Evolutionary conservation across 2,888 invertebrate species (phyloP).

Genomic region (Rhabditoides inermis): DNA sequence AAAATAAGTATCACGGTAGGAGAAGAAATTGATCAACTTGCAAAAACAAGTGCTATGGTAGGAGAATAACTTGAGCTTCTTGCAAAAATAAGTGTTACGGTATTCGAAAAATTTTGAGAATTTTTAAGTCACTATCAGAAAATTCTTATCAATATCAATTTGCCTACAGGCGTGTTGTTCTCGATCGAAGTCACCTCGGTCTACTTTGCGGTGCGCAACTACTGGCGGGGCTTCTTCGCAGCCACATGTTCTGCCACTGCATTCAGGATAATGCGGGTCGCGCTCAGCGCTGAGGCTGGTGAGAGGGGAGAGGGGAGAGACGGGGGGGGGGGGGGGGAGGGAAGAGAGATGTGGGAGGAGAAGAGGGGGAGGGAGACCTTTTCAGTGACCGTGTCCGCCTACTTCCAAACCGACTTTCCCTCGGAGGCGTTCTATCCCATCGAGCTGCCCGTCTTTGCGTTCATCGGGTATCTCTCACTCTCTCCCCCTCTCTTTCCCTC

Average conservation of each 20-base stretch:
- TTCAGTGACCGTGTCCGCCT: constrained; percentile 79
- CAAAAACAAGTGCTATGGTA: too few relatives aligned
- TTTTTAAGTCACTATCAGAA: too few relatives aligned
- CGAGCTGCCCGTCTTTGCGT: constrained; percentile 83
- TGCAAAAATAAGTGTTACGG: too few relatives aligned
- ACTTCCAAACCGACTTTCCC: constrained; percentile 67
- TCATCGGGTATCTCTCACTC: constrained; percentile 71
- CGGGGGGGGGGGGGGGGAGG: too few relatives aligned
- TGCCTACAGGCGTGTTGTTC: constrained; percentile 74
- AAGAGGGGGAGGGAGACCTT: too few relatives aligned
- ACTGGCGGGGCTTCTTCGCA: constrained; percentile 95
- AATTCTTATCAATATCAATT: too few relatives aligned
- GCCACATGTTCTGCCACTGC: constrained; percentile 93
- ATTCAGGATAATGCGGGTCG: constrained; percentile 64
- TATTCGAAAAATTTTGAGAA: too few relatives aligned
- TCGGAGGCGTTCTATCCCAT: constrained; percentile 87
- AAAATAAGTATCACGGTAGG: too few relatives aligned
- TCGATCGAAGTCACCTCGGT: constrained; percentile 98
- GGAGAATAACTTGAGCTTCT: too few relatives aligned
- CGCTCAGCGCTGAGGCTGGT: not conserved
- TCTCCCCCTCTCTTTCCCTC: constrained; percentile 84
- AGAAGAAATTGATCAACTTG: too few relatives aligned
- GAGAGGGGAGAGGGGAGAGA: too few relatives aligned
- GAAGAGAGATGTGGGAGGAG: too few relatives aligned
- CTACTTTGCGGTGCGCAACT: constrained; percentile 94